These are phyloP conservation scores for Gymnoscelis rufifasciata DNA, from an alignment of 2,888 invertebrate species.

Conservation along the genomic window DNA sequence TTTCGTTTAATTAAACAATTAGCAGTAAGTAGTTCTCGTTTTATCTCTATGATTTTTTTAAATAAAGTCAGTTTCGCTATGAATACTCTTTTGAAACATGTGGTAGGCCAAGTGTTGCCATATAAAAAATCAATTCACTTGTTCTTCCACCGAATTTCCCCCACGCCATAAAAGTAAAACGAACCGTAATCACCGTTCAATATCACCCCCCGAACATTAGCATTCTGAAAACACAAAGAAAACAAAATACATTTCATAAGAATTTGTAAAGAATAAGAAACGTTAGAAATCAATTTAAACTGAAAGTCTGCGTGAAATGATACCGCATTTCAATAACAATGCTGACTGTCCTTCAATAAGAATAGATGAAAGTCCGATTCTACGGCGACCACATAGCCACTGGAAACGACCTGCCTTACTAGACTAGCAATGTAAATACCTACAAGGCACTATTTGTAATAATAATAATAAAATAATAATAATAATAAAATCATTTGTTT, in stretches of 20 bases:
- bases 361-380: slow-evolving; percentile 26
- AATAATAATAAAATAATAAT: too few species aligned
- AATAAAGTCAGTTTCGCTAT: too few species aligned
- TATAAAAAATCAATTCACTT: too few species aligned
- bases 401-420: slow-evolving; percentile 5
- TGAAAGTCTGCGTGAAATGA: slow-evolving; percentile 18
- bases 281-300: slow-evolving; percentile 23
- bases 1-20: too few species aligned
- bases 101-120: too few species aligned
- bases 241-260: neutral
- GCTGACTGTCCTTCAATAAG: slow-evolving; percentile 24
- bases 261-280: slow-evolving; percentile 6
- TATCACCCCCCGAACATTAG: neutral
- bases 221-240: neutral
- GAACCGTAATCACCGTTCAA: too few species aligned
- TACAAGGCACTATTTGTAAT: neutral
- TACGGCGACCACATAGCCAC: slow-evolving; percentile 7
- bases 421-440: neutral
- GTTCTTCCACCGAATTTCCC: too few species aligned
- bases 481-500: too few species aligned
- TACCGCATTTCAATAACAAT: slow-evolving; percentile 31
- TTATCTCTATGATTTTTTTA: too few species aligned
- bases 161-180: too few species aligned
- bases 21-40: too few species aligned
- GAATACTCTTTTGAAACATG: too few species aligned